These are phyloP conservation scores for Diprion similis DNA, from an alignment of 1,140 invertebrate species.

Conservation along the genomic window DNA sequence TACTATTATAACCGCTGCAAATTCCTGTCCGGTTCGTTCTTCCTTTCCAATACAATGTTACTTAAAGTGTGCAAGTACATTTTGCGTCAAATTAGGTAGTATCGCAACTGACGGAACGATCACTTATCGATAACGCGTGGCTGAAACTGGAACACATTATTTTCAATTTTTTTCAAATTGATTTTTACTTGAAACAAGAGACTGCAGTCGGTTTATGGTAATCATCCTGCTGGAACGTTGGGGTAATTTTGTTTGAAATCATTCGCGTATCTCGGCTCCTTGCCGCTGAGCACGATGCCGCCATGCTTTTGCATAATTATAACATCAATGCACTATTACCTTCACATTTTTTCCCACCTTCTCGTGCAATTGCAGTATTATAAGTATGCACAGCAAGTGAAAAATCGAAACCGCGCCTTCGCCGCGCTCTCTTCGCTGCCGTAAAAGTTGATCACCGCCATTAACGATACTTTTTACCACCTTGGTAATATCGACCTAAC, in stretches of 20 bases:
- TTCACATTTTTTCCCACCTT: neutral
- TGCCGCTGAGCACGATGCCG: too few species aligned
- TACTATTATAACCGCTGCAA: too few species aligned
- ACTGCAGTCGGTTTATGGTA: neutral
- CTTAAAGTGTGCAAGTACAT: too few species aligned
- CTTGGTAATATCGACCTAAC: neutral
- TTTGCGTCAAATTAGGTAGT: too few species aligned
- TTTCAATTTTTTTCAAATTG: neutral
- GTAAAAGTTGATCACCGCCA: neutral
- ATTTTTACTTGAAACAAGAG: neutral
- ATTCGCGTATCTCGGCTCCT: too few species aligned
- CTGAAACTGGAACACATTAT: neutral
- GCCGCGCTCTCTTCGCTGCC: neutral
- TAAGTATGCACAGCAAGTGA: neutral
- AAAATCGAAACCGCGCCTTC: slow-evolving; percentile 1
- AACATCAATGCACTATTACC: neutral
- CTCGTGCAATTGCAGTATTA: neutral
- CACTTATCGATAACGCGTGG: too few species aligned
- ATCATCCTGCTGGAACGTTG: neutral
- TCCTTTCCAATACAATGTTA: too few species aligned
- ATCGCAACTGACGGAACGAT: too few species aligned
- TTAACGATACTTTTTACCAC: slow-evolving; percentile 6
- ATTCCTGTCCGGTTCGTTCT: too few species aligned
- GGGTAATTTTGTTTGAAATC: too few species aligned
- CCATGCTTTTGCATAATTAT: slow-evolving; percentile 1